These are phyloP conservation scores for Drosophila bipectinata DNA, from an alignment of 1,140 invertebrate species.

Conservation along the genomic window DNA sequence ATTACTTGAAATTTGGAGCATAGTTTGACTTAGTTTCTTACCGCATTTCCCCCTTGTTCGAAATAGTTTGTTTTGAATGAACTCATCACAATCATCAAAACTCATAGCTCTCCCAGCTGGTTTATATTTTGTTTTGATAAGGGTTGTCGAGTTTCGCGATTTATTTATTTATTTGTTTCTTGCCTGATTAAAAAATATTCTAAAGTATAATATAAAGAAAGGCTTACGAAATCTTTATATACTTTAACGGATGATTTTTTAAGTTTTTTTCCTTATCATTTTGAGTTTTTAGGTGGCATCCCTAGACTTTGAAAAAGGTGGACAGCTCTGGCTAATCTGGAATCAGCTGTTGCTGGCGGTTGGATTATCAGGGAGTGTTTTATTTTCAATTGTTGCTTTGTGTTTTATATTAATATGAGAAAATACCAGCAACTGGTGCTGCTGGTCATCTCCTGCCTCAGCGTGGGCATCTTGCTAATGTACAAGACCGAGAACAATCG, in stretches of 20 bases:
- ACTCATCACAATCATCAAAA: conserved; percentile 51
- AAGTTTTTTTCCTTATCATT: too few species aligned
- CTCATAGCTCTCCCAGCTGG: conserved; percentile 26
- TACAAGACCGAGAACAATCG: conserved; percentile 90
- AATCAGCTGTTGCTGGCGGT: conserved; percentile 23
- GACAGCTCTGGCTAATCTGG: conserved; percentile 8
- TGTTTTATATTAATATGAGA: conserved; percentile 85
- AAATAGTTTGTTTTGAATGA: conserved; percentile 51
- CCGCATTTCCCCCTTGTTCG: conserved; percentile 58
- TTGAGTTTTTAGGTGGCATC: too few species aligned
- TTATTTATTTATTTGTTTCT: neutral
- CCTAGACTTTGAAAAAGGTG: neutral
- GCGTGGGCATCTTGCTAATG: conserved; percentile 87
- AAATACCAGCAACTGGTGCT: conserved; percentile 89
- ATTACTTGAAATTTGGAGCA: neutral
- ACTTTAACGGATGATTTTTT: too few species aligned
- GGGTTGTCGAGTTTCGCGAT: conserved; percentile 1
- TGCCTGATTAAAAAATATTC: neutral
- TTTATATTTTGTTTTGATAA: neutral
- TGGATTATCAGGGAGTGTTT: conserved; percentile 17
- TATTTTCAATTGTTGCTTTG: conserved; percentile 22
- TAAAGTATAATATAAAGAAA: too few species aligned
- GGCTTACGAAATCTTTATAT: too few species aligned
- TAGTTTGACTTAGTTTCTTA: conserved; percentile 10
- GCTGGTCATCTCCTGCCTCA: conserved; percentile 86